Percentiles rank a stretch among this genome's conserved stretches.
phyloP scores from a whole-genome alignment of 1,140 invertebrate species.

The Macrotrachela quadricornifera region DNA sequence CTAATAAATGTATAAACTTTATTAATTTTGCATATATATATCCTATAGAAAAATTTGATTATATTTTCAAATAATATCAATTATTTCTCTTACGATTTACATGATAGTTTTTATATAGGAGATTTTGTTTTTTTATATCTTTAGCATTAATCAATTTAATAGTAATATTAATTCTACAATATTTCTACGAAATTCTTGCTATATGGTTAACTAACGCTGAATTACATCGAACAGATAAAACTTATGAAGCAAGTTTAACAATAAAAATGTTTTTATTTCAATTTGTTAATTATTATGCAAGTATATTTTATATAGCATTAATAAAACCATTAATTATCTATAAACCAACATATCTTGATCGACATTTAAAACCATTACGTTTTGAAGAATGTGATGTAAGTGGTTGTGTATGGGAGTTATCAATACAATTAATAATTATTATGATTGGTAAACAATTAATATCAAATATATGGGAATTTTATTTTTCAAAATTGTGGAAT shows the following conservation, averaged over 20 bases:
- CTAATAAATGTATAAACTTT: no score
- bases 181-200: slow-evolving; percentile 25
- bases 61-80: no score
- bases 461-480: not conserved
- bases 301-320: slow-evolving; percentile 84
- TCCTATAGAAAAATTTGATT: no score
- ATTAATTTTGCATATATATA: no score
- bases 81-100: no score
- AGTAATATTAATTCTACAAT: slow-evolving; percentile 67
- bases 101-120: no score
- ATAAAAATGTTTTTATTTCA: slow-evolving; percentile 93
- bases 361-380: slow-evolving; percentile 39
- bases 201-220: slow-evolving; percentile 38
- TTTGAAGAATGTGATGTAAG: slow-evolving; percentile 10
- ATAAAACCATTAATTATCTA: slow-evolving; percentile 51
- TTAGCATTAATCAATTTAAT: slow-evolving; percentile 70
- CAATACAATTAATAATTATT: not conserved
- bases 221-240: slow-evolving; percentile 70
- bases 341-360: slow-evolving; percentile 48
- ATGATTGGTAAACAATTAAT: not conserved
- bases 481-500: not conserved
- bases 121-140: slow-evolving; percentile 68
- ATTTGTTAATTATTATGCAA: slow-evolving; percentile 86
- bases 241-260: slow-evolving; percentile 83
- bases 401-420: not conserved